Conservation (phyloP, 1,140 invertebrate genomes). For the Colletes latitarsis region DNA sequence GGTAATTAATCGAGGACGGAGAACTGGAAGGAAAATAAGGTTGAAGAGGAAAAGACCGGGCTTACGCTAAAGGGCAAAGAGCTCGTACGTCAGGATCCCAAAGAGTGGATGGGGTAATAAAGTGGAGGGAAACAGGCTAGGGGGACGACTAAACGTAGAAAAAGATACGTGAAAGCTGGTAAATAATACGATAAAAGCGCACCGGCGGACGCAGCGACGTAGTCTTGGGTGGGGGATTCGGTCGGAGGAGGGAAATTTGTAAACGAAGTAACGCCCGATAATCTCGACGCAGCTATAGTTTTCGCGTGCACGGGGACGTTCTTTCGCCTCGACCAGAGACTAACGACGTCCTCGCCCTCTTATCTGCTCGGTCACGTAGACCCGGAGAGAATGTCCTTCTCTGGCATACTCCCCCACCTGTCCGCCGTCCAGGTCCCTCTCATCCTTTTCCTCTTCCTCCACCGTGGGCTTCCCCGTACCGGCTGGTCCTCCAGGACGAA, state of each 20-base stretch:
- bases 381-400: constrained; percentile 57
- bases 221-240: not conserved
- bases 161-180: constrained; percentile 38
- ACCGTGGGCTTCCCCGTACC: not conserved
- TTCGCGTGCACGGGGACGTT: constrained; percentile 78
- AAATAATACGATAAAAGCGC: constrained; percentile 61
- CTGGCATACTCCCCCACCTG: constrained; percentile 2
- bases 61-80: constrained; percentile 4
- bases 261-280: constrained; percentile 70
- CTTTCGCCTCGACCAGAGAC: constrained; percentile 76
- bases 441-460: not conserved
- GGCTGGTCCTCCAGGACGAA: constrained; percentile 59
- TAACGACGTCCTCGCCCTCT: constrained; percentile 78
- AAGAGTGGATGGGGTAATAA: constrained; percentile 1
- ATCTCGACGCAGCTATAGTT: constrained; percentile 64
- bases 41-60: no score
- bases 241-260: constrained; percentile 62
- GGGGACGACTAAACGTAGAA: constrained; percentile 3
- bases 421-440: not conserved
- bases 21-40: not conserved
- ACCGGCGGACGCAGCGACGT: no score
- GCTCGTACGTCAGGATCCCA: constrained; percentile 18
- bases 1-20: constrained; percentile 29
- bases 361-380: constrained; percentile 79
- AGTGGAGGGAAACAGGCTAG: not conserved